Conservation (phyloP, 2,888 invertebrate genomes). For the Sturmia bella region DNA sequence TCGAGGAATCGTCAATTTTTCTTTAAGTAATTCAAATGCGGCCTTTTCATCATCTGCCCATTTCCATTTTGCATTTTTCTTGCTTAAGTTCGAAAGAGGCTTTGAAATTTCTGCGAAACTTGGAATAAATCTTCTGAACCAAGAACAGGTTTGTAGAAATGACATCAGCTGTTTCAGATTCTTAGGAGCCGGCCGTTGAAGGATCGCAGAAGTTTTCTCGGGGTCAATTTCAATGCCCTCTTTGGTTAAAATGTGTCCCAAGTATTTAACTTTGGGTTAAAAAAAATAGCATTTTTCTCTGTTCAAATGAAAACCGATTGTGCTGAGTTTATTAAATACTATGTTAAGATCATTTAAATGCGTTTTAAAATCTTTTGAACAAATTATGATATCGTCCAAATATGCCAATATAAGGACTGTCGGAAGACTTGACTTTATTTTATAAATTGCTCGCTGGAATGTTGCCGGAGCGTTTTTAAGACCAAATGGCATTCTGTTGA, state of each 20-base stretch:
- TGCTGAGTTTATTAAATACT: constrained; percentile 63
- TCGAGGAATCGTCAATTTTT: constrained; percentile 60
- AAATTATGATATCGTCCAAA: constrained; percentile 20
- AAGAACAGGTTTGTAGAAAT: constrained; percentile 75
- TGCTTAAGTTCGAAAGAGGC: too few relatives aligned
- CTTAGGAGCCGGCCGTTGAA: constrained; percentile 45
- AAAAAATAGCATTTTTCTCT: constrained; percentile 72
- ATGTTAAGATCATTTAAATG: constrained; percentile 55
- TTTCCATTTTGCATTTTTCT: constrained; percentile 68
- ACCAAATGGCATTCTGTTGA: constrained; percentile 77
- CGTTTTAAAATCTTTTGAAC: neutral
- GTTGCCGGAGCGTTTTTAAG: constrained; percentile 76
- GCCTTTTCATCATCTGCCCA: constrained; percentile 46
- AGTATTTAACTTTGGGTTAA: constrained; percentile 71
- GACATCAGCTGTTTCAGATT: constrained; percentile 70
- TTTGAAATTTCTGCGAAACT: constrained; percentile 69
- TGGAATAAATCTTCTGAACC: constrained; percentile 73
- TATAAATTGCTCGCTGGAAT: too few relatives aligned
- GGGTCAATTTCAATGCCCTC: constrained; percentile 74
- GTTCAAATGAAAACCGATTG: constrained; percentile 72
- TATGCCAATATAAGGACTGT: neutral
- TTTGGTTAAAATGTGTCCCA: constrained; percentile 74
- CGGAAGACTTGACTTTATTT: constrained; percentile 72
- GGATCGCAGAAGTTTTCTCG: constrained; percentile 73
- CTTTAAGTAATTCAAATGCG: constrained; percentile 20